Conservation (phyloP, 2,797 vertebrate species). For the Epinephelus malabaricus region DNA sequence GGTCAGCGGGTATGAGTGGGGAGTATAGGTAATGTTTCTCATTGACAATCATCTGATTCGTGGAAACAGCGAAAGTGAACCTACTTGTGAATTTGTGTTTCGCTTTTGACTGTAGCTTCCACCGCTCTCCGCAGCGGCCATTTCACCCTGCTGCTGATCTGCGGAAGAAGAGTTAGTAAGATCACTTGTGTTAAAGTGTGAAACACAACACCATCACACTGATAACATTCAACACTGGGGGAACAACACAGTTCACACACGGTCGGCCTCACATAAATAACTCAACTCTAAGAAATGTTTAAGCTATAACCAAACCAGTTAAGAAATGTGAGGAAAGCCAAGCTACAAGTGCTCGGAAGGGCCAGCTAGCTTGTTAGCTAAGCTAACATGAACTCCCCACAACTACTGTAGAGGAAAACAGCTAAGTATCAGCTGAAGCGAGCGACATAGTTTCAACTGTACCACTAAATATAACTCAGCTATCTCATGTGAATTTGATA, state of each 20-base stretch:
- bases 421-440: conserved; percentile 8
- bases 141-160: conserved; percentile 88
- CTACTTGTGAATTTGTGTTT: conserved; percentile 85
- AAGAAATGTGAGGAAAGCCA: conserved; percentile 37
- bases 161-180: conserved; percentile 77
- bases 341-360: conserved; percentile 55
- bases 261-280: background rate
- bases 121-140: conserved; percentile 85
- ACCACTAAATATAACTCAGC: background rate
- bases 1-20: too few relatives aligned
- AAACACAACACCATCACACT: background rate
- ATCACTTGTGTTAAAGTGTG: conserved; percentile 41
- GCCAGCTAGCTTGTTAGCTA: conserved; percentile 72
- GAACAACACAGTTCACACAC: fast-evolving
- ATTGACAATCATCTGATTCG: background rate
- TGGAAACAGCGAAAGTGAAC: conserved; percentile 33
- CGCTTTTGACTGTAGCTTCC: conserved; percentile 86
- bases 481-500: fast-evolving
- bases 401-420: conserved; percentile 39
- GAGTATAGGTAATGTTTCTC: background rate
- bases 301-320: background rate
- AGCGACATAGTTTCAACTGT: background rate
- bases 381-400: conserved; percentile 68
- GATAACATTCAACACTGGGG: background rate
- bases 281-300: fast-evolving